Conservation (phyloP, 2,797 vertebrate species). For the Toxotes lorentzi region DNA sequence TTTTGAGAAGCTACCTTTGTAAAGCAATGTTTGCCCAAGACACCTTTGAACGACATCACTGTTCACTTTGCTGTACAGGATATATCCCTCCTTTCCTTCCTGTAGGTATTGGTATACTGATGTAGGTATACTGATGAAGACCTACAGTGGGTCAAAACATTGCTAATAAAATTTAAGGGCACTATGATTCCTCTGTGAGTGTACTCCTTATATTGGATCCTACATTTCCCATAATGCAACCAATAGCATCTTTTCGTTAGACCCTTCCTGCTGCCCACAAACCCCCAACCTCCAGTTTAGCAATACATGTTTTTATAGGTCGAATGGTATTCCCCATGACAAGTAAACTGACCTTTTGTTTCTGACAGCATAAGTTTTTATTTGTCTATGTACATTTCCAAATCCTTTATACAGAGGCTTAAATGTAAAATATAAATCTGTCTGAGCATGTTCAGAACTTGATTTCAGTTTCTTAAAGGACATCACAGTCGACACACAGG, state of each 20-base stretch:
- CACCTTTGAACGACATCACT: background rate
- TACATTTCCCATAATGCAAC: background rate
- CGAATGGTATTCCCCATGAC: too few relatives aligned
- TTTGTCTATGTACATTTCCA: background rate
- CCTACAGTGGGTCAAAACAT: too few relatives aligned
- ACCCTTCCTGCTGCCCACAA: too few relatives aligned
- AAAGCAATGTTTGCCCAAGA: background rate
- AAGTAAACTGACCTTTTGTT: too few relatives aligned
- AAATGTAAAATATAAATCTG: background rate
- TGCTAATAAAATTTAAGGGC: background rate
- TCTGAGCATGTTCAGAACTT: background rate
- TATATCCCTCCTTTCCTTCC: background rate
- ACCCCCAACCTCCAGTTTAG: too few relatives aligned
- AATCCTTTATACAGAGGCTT: background rate
- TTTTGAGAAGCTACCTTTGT: background rate
- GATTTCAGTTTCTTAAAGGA: background rate
- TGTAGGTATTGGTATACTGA: background rate
- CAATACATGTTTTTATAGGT: too few relatives aligned
- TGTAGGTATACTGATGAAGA: background rate
- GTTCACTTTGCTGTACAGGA: background rate
- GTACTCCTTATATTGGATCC: too few relatives aligned
- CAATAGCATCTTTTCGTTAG: background rate
- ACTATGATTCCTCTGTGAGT: background rate
- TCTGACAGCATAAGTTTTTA: too few relatives aligned
- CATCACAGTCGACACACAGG: background rate